Evolutionary conservation across 2,888 invertebrate genomes (phyloP), one percentile per base, ranked within the genome.

Genomic region (Melolontha melolontha): DNA sequence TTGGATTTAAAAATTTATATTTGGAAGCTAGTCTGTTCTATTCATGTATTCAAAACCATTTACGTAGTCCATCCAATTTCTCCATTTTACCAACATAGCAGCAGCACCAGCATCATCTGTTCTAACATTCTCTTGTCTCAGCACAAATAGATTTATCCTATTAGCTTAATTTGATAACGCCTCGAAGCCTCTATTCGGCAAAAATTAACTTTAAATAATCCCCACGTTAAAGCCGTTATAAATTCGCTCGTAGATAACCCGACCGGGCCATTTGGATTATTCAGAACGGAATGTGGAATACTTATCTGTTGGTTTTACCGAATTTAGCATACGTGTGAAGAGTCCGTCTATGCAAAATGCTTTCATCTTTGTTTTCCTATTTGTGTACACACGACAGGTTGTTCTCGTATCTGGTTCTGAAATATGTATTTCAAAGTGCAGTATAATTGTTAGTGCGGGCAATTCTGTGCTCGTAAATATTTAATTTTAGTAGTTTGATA

Each of bases 161-260:
- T 62, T 62, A 47, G 16, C 59, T 44, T 62, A 62, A 62, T 62
- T 47, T 62, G 47, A 62, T 62, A 44, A 62, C 16, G 34, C 47
- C 34, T 34, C 49, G 22, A 16, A 44, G 34, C 44, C 47, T 29
- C 10, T 49, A 47, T 34, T 47, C 47, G 49, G 16, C 59, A 62
- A 62, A 62, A 62, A 62, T 62, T 34, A 62, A 62, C 44, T 62
- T 47, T 47, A 62, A 62, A 62, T 62, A 62, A 62, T 62, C 59
- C 59, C 17, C 16, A 39, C 59, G 47, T 29, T 62, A 49, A 12
- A 39, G 12, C 47, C 47, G 34, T 47, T 62, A 47, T 34, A 47
- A 62, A 62, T 47, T 47, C 16, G 47, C 47, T 29, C 47, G 29
- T 10, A 54, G 54, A 54, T 54, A 54, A 40, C 16, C 54, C 54